Evolutionary conservation across 2,797 vertebrate genomes (phyloP), one percentile per base, ranked within the genome.

Genomic region (Podargus strigoides): DNA sequence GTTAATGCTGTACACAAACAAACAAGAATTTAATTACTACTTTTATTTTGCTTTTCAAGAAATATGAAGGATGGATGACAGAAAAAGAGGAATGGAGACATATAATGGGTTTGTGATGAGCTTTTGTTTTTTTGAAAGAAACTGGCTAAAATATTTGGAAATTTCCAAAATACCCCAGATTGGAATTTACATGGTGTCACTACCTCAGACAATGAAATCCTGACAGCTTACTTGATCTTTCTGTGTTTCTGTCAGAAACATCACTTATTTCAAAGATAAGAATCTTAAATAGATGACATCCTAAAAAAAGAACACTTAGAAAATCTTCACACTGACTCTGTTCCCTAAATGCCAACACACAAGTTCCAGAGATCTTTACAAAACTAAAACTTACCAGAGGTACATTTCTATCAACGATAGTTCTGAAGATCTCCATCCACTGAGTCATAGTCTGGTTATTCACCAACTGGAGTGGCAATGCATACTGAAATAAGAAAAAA

Each of bases 401-500:
- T 14, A 99, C 98, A 4, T 98, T 98, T 76, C 99, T 98, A 87
- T 99, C 99, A 83, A 99, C 98, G 70, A 99, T 98, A 6, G 98
- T 98, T 77, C 99, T 97, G 62, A 99, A 98, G 93, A 99, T 98
- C 98, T 99, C 99, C 99, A 99, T 99, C 99, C 99, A 99, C 76
- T 99, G 98, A 36, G 99, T 99, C 98, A 99, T 99, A 69, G 98
- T 98, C 23, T 99, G 98, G 96, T 99, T 99, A 96, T 98, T 99
- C 96, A 99, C 98, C 96, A 99, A 95, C 96, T 99, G 99, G 41
- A 99, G 98, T 4, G 99, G 99, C 93, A 99, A 97, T 1, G 98
- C 98, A 80, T 99, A 99, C 99, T 99, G 97, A 93, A 96, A 75
- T 18, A 95, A 76, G 68, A 41, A 11, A 63, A n/a, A n/a, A n/a